A percentile compares a stretch with the other conserved stretches of the same genome.
These are phyloP conservation scores for Dendrolimus punctatus DNA, from an alignment of 1,140 invertebrate genomes.

Conservation along the genomic window DNA sequence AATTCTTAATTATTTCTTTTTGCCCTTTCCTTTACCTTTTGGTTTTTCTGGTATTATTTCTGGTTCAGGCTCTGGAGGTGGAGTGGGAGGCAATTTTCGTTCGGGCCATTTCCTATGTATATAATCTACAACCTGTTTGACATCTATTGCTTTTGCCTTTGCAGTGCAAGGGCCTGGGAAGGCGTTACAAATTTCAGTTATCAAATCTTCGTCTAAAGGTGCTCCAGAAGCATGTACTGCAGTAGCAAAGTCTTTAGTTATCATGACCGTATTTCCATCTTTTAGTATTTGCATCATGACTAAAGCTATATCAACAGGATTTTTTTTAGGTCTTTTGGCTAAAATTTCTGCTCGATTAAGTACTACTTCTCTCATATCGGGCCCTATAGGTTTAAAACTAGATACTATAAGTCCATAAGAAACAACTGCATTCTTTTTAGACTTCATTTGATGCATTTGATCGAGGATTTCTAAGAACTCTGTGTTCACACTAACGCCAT, in stretches of 20 bases:
- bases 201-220: constrained; percentile 28
- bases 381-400: constrained; percentile 14
- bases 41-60: constrained; percentile 7
- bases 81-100: constrained; percentile 40
- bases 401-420: constrained; percentile 34
- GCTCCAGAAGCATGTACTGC: constrained; percentile 20
- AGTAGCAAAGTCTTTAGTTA: constrained; percentile 26
- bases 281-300: constrained; percentile 33
- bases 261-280: constrained; percentile 26
- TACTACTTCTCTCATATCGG: constrained; percentile 39
- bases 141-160: constrained; percentile 32
- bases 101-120: constrained; percentile 52
- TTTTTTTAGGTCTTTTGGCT: constrained; percentile 29
- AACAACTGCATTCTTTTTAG: constrained; percentile 26
- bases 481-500: constrained; percentile 32
- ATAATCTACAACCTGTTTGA: constrained; percentile 36
- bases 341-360: constrained; percentile 42
- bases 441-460: constrained; percentile 24
- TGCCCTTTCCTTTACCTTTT: constrained; percentile 19
- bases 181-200: constrained; percentile 30
- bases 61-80: constrained; percentile 33
- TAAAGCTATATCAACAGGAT: constrained; percentile 34
- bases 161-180: constrained; percentile 29
- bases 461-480: constrained; percentile 28
- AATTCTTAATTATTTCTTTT: constrained; percentile 18